Evolutionary conservation across 2,888 invertebrate species (phyloP).

Genomic region (Ferrisia virgata): DNA sequence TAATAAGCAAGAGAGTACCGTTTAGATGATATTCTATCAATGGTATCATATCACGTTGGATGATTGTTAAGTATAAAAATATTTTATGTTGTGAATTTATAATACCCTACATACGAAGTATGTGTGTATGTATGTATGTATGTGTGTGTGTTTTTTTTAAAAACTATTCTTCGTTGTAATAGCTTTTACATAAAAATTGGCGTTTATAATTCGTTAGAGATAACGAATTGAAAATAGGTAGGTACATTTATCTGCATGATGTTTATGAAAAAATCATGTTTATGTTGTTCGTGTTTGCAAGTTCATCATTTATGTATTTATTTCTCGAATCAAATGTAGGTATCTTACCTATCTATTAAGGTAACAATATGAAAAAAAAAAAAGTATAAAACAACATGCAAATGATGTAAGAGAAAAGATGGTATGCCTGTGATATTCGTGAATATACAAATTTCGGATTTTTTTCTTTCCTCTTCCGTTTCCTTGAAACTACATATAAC

Average conservation of each 20-base stretch:
- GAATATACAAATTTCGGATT: background rate
- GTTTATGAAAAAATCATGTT: background rate
- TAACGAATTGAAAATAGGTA: background rate
- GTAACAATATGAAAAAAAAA: background rate
- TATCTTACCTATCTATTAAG: too few relatives aligned
- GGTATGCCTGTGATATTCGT: constrained; percentile 16
- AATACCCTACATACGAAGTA: background rate
- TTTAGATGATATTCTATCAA: constrained; percentile 3
- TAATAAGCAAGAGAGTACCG: constrained; percentile 40
- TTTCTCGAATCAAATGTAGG: too few relatives aligned
- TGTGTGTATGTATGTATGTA: background rate
- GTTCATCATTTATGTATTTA: background rate
- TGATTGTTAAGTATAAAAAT: background rate
- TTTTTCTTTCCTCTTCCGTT: background rate
- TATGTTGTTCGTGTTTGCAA: background rate
- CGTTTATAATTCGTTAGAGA: background rate
- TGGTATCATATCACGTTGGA: constrained; percentile 18
- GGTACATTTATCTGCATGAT: too few relatives aligned
- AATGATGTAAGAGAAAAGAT: background rate
- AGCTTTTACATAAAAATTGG: constrained; percentile 3
- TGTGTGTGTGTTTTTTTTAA: background rate
- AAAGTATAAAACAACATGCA: too few relatives aligned
- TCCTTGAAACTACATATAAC: background rate
- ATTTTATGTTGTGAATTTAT: background rate
- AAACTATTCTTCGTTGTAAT: background rate